Evolutionary conservation across 2,113 vertebrate genomes (phyloP).

Genomic region (Balaeniceps rex): DNA sequence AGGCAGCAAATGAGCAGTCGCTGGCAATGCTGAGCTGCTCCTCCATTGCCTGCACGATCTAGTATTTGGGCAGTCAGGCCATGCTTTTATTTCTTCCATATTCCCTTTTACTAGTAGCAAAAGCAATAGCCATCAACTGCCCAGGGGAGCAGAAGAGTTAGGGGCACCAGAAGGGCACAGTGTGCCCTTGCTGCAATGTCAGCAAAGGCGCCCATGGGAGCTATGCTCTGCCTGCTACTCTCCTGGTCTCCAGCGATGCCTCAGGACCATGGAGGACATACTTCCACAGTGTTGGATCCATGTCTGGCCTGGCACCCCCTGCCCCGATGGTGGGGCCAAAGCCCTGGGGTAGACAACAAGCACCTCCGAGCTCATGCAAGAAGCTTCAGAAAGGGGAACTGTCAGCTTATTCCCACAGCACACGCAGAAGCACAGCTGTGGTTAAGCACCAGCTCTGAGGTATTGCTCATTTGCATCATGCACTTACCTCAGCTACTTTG

Average conservation of each 20-base stretch:
- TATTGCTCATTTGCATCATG: background rate
- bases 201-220: background rate
- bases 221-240: background rate
- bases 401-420: background rate
- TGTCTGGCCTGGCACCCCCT: background rate
- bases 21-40: background rate
- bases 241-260: background rate
- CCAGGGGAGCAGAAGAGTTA: rapidly evolving
- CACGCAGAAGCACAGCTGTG: background rate
- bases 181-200: rapidly evolving
- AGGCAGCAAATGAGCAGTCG: background rate
- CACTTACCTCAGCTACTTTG: background rate
- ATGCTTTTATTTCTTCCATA: background rate
- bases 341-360: rapidly evolving
- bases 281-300: background rate
- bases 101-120: background rate
- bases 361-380: background rate
- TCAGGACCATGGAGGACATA: background rate
- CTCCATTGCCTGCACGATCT: background rate
- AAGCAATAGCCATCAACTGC: background rate
- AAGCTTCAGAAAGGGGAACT: background rate
- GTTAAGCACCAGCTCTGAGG: constrained; percentile 2
- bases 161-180: background rate
- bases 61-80: background rate
- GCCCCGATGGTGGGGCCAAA: background rate